These are phyloP conservation scores for Xanthia togata DNA, from an alignment of 2,888 invertebrate species.

Conservation along the genomic window DNA sequence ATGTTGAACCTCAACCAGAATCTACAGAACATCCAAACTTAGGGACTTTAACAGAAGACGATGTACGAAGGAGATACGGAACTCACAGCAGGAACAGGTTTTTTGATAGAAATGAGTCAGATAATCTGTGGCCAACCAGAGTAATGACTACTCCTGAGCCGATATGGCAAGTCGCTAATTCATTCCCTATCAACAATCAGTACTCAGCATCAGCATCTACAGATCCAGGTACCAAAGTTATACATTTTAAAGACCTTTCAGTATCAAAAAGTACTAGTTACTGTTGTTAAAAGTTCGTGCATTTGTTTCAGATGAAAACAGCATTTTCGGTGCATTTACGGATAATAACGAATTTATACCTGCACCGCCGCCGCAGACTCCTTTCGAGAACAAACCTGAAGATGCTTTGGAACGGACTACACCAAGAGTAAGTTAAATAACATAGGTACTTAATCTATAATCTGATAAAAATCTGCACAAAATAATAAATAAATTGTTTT, in stretches of 20 bases:
- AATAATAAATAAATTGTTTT: not conserved
- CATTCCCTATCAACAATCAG: conserved; percentile 71
- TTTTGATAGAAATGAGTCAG: conserved; percentile 75
- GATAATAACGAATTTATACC: conserved; percentile 75
- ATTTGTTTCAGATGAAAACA: conserved; percentile 83
- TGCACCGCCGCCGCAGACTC: conserved; percentile 67
- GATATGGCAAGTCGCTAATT: conserved; percentile 73
- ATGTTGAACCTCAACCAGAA: conserved; percentile 57
- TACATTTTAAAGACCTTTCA: not conserved
- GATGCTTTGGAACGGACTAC: conserved; percentile 73
- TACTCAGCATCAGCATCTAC: conserved; percentile 77
- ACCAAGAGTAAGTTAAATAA: conserved; percentile 72
- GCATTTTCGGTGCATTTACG: conserved; percentile 85
- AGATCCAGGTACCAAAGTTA: conserved; percentile 78
- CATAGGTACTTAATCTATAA: no score
- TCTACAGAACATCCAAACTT: conserved; percentile 61
- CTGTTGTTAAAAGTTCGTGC: conserved; percentile 46
- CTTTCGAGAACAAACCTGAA: conserved; percentile 63
- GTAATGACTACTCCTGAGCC: conserved; percentile 75
- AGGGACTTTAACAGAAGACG: conserved; percentile 71
- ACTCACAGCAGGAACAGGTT: conserved; percentile 70
- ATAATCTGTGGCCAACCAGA: conserved; percentile 72
- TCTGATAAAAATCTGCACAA: not conserved
- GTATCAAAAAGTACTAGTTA: conserved; percentile 22
- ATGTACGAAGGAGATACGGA: conserved; percentile 69